Evolutionary conservation across 1,140 invertebrate genomes (phyloP), one percentile per base, ranked within the genome.

Genomic region (Zaprionus camerounensis): DNA sequence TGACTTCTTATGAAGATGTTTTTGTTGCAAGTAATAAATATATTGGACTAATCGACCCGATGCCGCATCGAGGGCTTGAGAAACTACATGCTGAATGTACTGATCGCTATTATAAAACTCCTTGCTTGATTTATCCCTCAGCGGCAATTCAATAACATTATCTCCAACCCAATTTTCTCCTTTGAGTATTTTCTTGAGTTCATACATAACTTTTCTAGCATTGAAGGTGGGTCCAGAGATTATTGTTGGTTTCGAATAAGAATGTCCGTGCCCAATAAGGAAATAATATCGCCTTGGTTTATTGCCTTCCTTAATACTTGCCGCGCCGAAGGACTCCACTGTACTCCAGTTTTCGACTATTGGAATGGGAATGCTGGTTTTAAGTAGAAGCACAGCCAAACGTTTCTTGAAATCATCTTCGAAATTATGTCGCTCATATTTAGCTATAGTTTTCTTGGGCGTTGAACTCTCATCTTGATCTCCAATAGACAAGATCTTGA

Each of bases 101-200:
- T 34, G 20, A 74, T 69, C 36, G 22, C 12, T 5, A n/a, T 57
- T 5, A 6, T 34, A 61, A 26, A 44, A 55, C n/a, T 28, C 0
- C 12, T 31, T 38, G 7, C n/a, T 5, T 7, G 13, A 1, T 15
- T 61, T 53, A 17, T 26, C 41, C 34, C 13, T 68, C 0, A 73
- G 15, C 3, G 57, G 56, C 2, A 22, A 46, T 20, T 68, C 57
- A 5, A 11, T 46, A 28, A 31, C 49, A 41, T 62, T 56, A 1
- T 62, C 36, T 1, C 36, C 44, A 28, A 57, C 20, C 71, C 65
- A 69, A 15, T 74, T 74, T 17, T 74, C 71, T 0, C 26, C 38
- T 3, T 20, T 69, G 0, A 74, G 17, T 11, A 24, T 20, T 62
- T 49, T 56, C 44, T 13, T 28, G 0, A 69, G 28, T 12, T 31